phyloP scores from a whole-genome alignment of 2,113 vertebrate genomes.

The Thalassarche chlororhynchos region DNA sequence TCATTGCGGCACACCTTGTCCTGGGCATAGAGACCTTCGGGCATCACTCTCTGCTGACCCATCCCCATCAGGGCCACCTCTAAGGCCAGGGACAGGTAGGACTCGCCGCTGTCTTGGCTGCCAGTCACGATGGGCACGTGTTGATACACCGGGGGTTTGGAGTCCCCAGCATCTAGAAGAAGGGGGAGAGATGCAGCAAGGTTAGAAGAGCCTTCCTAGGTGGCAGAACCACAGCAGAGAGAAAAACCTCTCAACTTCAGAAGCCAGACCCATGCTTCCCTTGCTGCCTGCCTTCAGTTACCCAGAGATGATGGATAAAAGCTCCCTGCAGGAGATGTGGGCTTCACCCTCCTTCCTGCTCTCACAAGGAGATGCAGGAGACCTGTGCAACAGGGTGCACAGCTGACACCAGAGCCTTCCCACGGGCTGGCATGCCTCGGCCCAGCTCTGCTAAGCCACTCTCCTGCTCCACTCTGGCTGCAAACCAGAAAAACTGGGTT shows the following conservation, averaged over 20 bases:
- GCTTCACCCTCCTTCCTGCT: neutral
- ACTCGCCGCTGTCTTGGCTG: slow-evolving; percentile 84
- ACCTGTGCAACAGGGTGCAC: neutral
- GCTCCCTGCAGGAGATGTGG: neutral
- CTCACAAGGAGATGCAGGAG: neutral
- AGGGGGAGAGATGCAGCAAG: neutral
- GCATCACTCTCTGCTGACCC: slow-evolving; percentile 98
- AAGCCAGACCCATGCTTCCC: neutral
- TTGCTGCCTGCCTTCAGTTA: neutral
- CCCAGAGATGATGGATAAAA: neutral
- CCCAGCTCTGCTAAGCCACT: neutral
- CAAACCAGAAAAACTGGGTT: neutral
- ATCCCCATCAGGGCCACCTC: slow-evolving; percentile 98
- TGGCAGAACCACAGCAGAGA: neutral
- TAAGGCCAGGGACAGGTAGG: slow-evolving; percentile 93
- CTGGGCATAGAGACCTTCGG: slow-evolving; percentile 95
- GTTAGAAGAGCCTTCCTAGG: neutral
- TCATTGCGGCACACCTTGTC: slow-evolving; percentile 98
- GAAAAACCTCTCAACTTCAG: neutral
- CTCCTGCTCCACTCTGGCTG: neutral
- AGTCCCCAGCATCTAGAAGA: slow-evolving; percentile 85
- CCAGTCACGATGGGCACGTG: slow-evolving; percentile 86
- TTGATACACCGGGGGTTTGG: slow-evolving; percentile 90
- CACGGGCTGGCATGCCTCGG: accelerated
- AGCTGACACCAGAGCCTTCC: neutral